Conservation (phyloP, 2,888 invertebrate species). For the Tuta absoluta region DNA sequence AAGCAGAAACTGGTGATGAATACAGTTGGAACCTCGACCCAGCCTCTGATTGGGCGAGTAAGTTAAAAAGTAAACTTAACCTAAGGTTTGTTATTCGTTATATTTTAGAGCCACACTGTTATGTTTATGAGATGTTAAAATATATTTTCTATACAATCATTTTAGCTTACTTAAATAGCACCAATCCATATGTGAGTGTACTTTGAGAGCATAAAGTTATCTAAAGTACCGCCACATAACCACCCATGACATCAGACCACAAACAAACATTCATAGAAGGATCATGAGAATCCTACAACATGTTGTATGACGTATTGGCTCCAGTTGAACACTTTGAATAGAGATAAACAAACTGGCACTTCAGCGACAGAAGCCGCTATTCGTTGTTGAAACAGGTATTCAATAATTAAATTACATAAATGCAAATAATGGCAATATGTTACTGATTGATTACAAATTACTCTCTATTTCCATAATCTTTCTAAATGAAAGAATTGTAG, state of each 20-base stretch:
- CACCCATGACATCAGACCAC: conserved; percentile 38
- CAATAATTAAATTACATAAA: conserved; percentile 71
- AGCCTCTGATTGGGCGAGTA: conserved; percentile 10
- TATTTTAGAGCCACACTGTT: conserved; percentile 29
- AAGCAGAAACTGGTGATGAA: conserved; percentile 49
- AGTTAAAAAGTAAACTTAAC: conserved; percentile 13
- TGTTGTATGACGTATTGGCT: conserved; percentile 13
- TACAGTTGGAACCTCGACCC: conserved; percentile 17
- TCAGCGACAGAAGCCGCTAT: conserved; percentile 55
- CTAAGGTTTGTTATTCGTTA: conserved; percentile 26
- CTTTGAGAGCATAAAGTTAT: conserved; percentile 45
- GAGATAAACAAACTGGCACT: conserved; percentile 57
- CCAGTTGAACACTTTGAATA: conserved; percentile 15
- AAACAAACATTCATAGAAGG: not conserved
- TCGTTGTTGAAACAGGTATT: conserved; percentile 64
- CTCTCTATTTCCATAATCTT: conserved; percentile 42
- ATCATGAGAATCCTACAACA: not conserved
- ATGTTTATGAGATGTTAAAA: conserved; percentile 40
- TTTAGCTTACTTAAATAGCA: conserved; percentile 59
- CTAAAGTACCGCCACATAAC: conserved; percentile 63
- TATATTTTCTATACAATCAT: conserved; percentile 43
- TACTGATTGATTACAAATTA: conserved; percentile 42
- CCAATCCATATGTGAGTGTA: conserved; percentile 67
- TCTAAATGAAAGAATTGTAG: conserved; percentile 28
- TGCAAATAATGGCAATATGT: conserved; percentile 79